Conservation (phyloP, 2,113 vertebrate species). For the Actenoides hombroni region DNA sequence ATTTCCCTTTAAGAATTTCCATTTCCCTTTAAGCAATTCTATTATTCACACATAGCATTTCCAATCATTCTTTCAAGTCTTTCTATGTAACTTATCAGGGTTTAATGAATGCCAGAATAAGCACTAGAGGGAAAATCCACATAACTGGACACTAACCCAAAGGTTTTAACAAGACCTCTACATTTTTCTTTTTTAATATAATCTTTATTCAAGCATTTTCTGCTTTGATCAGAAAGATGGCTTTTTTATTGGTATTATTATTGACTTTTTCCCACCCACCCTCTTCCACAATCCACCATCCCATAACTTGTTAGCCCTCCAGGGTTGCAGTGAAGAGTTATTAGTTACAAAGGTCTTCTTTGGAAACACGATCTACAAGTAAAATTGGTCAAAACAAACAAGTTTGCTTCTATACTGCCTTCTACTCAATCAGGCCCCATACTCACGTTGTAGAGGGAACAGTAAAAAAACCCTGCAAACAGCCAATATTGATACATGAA, state of each 20-base stretch:
- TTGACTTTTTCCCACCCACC: constrained; percentile 56
- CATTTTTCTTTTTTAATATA: constrained; percentile 59
- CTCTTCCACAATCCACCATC: background rate
- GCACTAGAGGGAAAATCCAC: constrained; percentile 54
- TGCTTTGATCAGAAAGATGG: constrained; percentile 47
- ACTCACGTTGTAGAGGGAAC: background rate
- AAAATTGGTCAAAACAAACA: background rate
- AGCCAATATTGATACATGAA: background rate
- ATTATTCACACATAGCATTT: constrained; percentile 67
- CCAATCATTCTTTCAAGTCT: constrained; percentile 70
- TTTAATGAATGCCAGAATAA: constrained; percentile 72
- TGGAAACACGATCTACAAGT: constrained; percentile 18
- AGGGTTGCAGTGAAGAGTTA: constrained; percentile 2
- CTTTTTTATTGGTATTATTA: constrained; percentile 51
- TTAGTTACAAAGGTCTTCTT: constrained; percentile 26
- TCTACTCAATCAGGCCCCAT: background rate
- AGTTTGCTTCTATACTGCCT: background rate
- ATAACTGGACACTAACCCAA: constrained; percentile 66
- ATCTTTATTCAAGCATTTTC: constrained; percentile 57
- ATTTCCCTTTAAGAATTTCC: constrained; percentile 69
- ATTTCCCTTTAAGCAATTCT: constrained; percentile 69
- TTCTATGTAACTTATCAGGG: constrained; percentile 62
- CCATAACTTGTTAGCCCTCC: background rate
- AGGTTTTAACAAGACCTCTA: constrained; percentile 59
- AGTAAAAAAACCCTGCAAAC: background rate